Base-by-base conservation (phyloP, 30 jellyfish, hydroid and myxozoan species). In the Hydractinia symbiolongicarpus region DNA sequence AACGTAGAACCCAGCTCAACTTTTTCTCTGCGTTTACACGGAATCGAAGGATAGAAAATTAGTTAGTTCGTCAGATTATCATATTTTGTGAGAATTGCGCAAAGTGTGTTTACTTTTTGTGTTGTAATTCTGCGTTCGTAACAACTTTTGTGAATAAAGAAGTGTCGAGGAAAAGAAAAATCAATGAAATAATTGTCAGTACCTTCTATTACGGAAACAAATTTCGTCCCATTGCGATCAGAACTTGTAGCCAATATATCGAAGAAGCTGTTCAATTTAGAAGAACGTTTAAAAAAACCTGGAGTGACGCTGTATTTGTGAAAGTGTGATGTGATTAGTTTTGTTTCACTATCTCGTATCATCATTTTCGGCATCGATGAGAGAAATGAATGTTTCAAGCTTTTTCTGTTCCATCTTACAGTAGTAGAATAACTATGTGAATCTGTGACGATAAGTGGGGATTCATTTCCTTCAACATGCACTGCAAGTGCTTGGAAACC, bases 401-500 rank as follows among this genome's bases (percentile, higher is more conserved):
- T 86, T 5, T 53, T 85, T 14, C 84, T 60, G 51, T 72, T 50
- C 53, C 81, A 60, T 56, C 61, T 64, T 16, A 86, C 53, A 16
- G 91, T 84, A 75, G 89, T n/a, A 9, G 95, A 67, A 53, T 73
- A 54, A 67, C 83, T 78, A 7, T 66, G 49, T 5, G 96, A 84
- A 79, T 89, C 93, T 4, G 95, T 86, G n/a, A 79, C 82, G 53
- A 74, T 80, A 4, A 89, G 85, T 57, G 78, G 14, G 5, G 11
- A 6, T 14, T 81, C 58, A 56, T 50, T 17, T 17, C 91, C 95
- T 40, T 30, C 76, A 53, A 61, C 50, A 53, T 71, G 69, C 13
- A 78, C 83, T 20, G 71, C 79, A 81, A 89, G 19, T 5, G 96
- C 96, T 62, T 89, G 95, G 15, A 89, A 56, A 5, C 96, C 96